phyloP scores from a whole-genome alignment of 2,888 invertebrate genomes.

The Amblyjoppa fuscipennis region DNA sequence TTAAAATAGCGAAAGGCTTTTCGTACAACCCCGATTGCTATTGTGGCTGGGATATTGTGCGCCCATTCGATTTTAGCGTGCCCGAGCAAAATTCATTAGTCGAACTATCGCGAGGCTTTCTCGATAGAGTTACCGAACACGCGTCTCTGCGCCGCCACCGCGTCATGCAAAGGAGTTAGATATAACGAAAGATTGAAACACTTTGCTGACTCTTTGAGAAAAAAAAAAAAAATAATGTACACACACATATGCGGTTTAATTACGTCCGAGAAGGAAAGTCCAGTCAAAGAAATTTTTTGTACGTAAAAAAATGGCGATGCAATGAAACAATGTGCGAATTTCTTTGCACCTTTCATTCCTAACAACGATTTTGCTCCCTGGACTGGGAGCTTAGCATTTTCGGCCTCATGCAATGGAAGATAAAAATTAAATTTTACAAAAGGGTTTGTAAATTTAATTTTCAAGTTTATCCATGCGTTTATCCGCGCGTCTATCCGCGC shows the following conservation, averaged over 20 bases:
- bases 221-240: neutral
- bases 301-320: neutral
- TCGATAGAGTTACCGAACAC: conserved; percentile 61
- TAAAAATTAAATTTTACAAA: neutral
- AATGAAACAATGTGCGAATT: no score
- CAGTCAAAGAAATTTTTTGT: conserved; percentile 19
- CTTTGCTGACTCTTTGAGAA: conserved; percentile 35
- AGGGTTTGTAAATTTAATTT: neutral
- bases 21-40: conserved; percentile 50
- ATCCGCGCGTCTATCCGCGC: no score
- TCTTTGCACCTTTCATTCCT: no score
- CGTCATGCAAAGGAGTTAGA: conserved; percentile 26
- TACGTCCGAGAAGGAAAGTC: conserved; percentile 54
- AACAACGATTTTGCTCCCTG: no score
- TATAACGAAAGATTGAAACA: conserved; percentile 28
- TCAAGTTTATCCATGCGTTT: neutral
- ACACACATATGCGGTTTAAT: conserved; percentile 30
- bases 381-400: neutral
- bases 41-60: neutral
- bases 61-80: conserved; percentile 37
- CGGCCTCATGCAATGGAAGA: neutral
- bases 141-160: conserved; percentile 11
- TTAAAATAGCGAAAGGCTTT: conserved; percentile 23
- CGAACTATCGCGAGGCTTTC: conserved; percentile 56
- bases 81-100: conserved; percentile 53